Evolutionary conservation across 2,797 vertebrate species (phyloP).

Genomic region (Epinephelus awoara): DNA sequence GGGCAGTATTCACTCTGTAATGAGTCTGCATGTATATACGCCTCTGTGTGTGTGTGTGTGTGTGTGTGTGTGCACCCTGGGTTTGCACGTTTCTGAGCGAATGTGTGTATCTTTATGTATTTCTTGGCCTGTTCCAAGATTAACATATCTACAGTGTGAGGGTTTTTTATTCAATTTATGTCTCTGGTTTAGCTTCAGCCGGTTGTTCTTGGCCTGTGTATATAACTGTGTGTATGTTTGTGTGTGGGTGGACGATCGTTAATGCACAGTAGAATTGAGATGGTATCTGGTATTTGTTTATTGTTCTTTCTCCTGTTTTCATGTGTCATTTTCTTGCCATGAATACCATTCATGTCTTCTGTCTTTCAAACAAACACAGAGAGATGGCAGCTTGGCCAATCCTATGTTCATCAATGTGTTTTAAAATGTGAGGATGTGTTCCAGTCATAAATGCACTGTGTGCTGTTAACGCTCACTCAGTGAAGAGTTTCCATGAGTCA

Average conservation of each 20-base stretch:
- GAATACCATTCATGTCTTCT: not conserved
- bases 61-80: slow-evolving; percentile 9
- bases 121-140: not conserved
- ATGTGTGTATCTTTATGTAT: not conserved
- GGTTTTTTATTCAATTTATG: slow-evolving; percentile 3
- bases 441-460: not conserved
- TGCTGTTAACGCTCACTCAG: not conserved
- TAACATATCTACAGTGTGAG: slow-evolving; percentile 11
- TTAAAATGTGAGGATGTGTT: not conserved
- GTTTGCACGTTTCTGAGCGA: not conserved
- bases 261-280: slow-evolving; percentile 1
- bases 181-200: not conserved
- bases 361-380: not conserved
- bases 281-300: not conserved
- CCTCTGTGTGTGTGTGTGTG: not conserved
- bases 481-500: slow-evolving; percentile 7
- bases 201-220: slow-evolving; percentile 1
- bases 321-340: not conserved
- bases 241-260: slow-evolving; percentile 11
- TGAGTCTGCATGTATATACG: slow-evolving; percentile 48
- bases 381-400: not conserved
- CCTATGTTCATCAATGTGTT: not conserved
- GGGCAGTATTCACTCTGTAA: slow-evolving; percentile 57
- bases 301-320: not conserved
- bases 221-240: slow-evolving; percentile 11